Conservation (phyloP, 2,888 invertebrate genomes). For the Xestia rhomboidea region DNA sequence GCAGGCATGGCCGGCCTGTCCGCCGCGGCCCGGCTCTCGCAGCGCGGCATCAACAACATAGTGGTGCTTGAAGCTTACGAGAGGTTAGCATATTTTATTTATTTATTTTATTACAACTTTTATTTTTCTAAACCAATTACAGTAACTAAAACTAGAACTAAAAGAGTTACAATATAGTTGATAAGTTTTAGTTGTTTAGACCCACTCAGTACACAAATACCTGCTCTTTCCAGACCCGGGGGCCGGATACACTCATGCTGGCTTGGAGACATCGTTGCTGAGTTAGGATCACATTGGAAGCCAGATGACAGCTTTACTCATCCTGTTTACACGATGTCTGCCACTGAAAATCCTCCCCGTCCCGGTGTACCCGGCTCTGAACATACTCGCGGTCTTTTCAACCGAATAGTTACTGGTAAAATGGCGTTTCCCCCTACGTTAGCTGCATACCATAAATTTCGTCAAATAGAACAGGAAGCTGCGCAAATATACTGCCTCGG, state of each 20-base stretch:
- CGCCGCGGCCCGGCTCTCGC: conserved; percentile 93
- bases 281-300: conserved; percentile 93
- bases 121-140: too few relatives aligned
- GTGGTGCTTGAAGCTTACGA: conserved; percentile 94
- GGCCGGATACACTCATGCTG: conserved; percentile 94
- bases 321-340: conserved; percentile 92
- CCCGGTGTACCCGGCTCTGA: conserved; percentile 88
- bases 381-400: conserved; percentile 90
- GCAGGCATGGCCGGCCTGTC: conserved; percentile 95
- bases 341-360: conserved; percentile 91
- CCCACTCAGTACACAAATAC: neutral
- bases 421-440: conserved; percentile 91
- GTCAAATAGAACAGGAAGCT: conserved; percentile 92
- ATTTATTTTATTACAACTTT: too few relatives aligned
- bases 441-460: conserved; percentile 92
- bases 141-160: too few relatives aligned
- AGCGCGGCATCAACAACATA: conserved; percentile 93
- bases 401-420: conserved; percentile 92
- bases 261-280: conserved; percentile 94
- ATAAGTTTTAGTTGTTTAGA: neutral
- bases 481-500: conserved; percentile 91
- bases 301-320: conserved; percentile 86
- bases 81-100: conserved; percentile 84
- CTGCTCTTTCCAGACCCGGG: conserved; percentile 91
- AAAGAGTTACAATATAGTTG: too few relatives aligned